Evolutionary conservation across 1,140 invertebrate species (phyloP).

Genomic region (Phortica variegata): DNA sequence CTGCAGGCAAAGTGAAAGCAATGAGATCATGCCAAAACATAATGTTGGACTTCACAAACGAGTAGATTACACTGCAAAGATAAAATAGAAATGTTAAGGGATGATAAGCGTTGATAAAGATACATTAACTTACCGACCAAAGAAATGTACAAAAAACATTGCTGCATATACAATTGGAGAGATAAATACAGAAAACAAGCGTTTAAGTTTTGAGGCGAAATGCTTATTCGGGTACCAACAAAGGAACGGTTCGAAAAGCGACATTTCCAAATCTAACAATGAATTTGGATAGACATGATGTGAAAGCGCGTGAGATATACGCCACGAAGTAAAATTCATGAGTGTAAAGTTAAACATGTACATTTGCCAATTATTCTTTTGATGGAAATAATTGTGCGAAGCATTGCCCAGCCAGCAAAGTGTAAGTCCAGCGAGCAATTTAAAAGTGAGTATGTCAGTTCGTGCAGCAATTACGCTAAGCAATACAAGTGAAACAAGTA

Average conservation of each 20-base stretch:
- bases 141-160: slow-evolving; percentile 51
- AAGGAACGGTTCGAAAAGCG: slow-evolving; percentile 68
- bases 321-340: slow-evolving; percentile 68
- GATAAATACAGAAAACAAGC: slow-evolving; percentile 58
- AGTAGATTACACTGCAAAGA: slow-evolving; percentile 21
- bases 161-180: slow-evolving; percentile 59
- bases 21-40: slow-evolving; percentile 56
- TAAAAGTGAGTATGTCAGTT: slow-evolving; percentile 54
- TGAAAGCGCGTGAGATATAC: slow-evolving; percentile 74
- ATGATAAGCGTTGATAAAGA: background rate
- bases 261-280: slow-evolving; percentile 74
- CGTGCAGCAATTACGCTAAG: slow-evolving; percentile 60
- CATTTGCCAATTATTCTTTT: slow-evolving; percentile 77
- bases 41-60: slow-evolving; percentile 23
- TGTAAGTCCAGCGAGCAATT: slow-evolving; percentile 59
- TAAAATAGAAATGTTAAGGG: background rate
- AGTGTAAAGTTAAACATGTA: slow-evolving; percentile 73
- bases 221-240: slow-evolving; percentile 65
- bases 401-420: slow-evolving; percentile 62
- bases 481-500: slow-evolving; percentile 59
- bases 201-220: slow-evolving; percentile 36
- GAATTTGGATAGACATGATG: slow-evolving; percentile 83
- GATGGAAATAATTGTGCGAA: slow-evolving; percentile 82
- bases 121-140: slow-evolving; percentile 58
- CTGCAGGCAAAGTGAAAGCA: slow-evolving; percentile 58